These are phyloP conservation scores for Chiridota heheva DNA, from an alignment of 35 echinoderm and acorn worm genomes.

Conservation along the genomic window DNA sequence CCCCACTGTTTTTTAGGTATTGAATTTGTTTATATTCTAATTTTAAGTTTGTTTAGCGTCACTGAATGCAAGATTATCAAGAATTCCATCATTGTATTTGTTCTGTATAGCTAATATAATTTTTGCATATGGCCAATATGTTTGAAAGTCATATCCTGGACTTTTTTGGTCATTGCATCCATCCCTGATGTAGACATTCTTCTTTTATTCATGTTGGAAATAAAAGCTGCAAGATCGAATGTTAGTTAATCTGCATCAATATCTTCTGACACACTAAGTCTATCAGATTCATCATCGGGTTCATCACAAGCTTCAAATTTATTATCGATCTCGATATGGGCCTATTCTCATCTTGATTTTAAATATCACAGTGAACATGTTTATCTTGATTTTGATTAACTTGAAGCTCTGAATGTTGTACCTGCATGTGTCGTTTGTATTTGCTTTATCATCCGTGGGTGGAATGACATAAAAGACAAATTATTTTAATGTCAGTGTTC, in stretches of 20 bases:
- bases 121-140: slow-evolving; percentile 5
- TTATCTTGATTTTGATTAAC: no score
- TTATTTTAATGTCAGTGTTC: no score
- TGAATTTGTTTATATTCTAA: slow-evolving; percentile 10
- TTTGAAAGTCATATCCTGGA: slow-evolving; percentile 4
- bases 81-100: background rate
- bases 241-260: background rate
- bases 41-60: slow-evolving; percentile 12
- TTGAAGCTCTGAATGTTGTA: no score
- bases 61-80: background rate
- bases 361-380: no score
- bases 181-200: background rate
- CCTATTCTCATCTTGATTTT: no score
- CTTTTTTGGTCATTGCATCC: slow-evolving; percentile 1
- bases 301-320: no score
- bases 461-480: no score
- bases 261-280: no score
- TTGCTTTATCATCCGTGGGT: no score
- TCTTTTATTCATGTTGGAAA: background rate
- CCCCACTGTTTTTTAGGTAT: background rate
- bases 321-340: no score
- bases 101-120: slow-evolving; percentile 6
- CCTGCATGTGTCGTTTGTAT: no score
- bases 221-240: background rate
- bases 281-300: no score